Conservation (phyloP, 2,888 invertebrate species). For the Dryocosmus kuriphilus region DNA sequence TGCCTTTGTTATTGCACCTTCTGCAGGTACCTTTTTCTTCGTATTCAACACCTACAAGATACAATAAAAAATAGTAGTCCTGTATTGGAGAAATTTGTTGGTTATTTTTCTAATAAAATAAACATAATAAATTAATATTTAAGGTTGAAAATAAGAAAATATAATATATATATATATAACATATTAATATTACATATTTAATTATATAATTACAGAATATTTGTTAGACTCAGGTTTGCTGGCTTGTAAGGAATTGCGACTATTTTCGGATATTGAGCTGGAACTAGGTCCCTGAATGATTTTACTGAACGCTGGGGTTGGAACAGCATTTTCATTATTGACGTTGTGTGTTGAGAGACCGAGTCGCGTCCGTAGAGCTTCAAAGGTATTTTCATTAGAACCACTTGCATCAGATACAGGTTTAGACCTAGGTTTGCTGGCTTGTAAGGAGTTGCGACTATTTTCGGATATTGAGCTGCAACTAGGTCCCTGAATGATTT, state of each 20-base stretch:
- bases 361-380: constrained; percentile 89
- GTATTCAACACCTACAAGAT: too few species aligned
- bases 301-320: constrained; percentile 69
- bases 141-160: not conserved
- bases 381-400: constrained; percentile 79
- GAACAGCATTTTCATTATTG: constrained; percentile 74
- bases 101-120: constrained; percentile 18
- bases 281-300: constrained; percentile 69
- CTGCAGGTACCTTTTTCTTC: too few species aligned
- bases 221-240: constrained; percentile 69
- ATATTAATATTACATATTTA: not conserved
- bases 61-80: constrained; percentile 54
- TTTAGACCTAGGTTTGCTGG: too few species aligned
- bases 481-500: too few species aligned
- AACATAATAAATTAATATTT: not conserved
- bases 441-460: too few species aligned
- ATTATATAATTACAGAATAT: constrained; percentile 61
- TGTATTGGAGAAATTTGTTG: constrained; percentile 50
- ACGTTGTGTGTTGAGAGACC: constrained; percentile 86
- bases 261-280: constrained; percentile 70
- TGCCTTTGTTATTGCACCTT: too few species aligned
- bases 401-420: constrained; percentile 80
- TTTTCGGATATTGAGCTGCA: too few species aligned
- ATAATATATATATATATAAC: too few species aligned
- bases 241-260: constrained; percentile 64